A percentile compares a stretch with the other conserved stretches of the same genome.
phyloP scores from a whole-genome alignment of 2,113 vertebrate genomes.

The Chaetura pelagica region DNA sequence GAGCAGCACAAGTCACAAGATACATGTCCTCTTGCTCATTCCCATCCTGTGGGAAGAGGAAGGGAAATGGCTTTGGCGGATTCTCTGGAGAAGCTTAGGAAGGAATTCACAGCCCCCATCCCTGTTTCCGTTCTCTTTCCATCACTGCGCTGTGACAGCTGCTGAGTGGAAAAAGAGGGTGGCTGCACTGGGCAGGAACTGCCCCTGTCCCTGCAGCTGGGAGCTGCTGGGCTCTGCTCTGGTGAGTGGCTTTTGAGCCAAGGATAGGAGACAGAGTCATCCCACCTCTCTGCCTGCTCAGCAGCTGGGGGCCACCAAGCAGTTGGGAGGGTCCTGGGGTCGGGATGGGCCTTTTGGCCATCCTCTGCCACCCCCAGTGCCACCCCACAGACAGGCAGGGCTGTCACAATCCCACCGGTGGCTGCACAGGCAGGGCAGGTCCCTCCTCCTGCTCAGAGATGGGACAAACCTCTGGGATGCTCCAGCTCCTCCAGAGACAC shows the following conservation, averaged over 20 bases:
- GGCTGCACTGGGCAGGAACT: fast-evolving
- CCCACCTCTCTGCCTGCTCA: not conserved
- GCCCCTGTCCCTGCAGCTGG: not conserved
- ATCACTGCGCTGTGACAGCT: not conserved
- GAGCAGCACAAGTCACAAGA: not conserved
- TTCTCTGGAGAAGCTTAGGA: not conserved
- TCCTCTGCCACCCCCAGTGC: not conserved
- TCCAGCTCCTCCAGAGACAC: not conserved
- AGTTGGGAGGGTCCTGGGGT: not conserved
- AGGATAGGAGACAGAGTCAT: not conserved
- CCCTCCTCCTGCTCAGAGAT: not conserved
- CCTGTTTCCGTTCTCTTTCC: not conserved
- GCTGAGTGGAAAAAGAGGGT: fast-evolving
- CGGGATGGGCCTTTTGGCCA: not conserved
- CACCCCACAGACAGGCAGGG: not conserved
- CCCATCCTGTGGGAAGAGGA: conserved; percentile 12
- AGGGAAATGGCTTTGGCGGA: not conserved
- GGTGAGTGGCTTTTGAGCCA: fast-evolving
- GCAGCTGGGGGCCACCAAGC: not conserved
- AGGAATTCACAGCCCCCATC: not conserved
- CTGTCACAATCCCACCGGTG: not conserved
- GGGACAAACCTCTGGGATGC: not conserved
- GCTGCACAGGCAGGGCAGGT: not conserved
- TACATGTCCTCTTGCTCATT: not conserved
- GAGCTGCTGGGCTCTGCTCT: not conserved